These are phyloP conservation scores for Hipposideros larvatus DNA, from an alignment of 2,797 vertebrate species.

Conservation along the genomic window DNA sequence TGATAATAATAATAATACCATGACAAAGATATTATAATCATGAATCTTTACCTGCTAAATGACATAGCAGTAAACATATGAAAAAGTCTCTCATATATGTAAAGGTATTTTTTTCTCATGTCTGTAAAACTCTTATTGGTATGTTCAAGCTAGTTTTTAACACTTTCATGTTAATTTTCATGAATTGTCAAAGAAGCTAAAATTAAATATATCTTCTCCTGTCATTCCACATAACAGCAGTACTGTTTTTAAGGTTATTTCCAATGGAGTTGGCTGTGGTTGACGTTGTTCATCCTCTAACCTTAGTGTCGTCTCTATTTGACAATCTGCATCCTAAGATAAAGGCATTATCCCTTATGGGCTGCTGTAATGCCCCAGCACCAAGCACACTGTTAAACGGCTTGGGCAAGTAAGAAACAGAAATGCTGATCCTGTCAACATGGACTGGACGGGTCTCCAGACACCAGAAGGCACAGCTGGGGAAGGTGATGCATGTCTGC, in stretches of 20 bases:
- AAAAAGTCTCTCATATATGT: background rate
- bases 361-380: constrained; percentile 52
- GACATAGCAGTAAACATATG: background rate
- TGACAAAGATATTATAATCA: background rate
- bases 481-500: constrained; percentile 50
- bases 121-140: background rate
- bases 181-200: background rate
- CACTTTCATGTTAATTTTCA: background rate
- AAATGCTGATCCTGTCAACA: constrained; percentile 74
- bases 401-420: constrained; percentile 56
- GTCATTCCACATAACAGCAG: background rate
- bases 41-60: background rate
- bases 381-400: constrained; percentile 70
- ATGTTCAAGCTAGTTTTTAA: constrained; percentile 5
- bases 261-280: background rate
- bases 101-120: background rate
- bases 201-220: background rate
- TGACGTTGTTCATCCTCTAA: background rate
- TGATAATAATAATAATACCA: background rate
- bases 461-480: constrained; percentile 23
- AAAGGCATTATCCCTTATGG: constrained; percentile 76
- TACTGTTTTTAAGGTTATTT: background rate
- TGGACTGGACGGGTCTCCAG: constrained; percentile 37
- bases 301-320: background rate
- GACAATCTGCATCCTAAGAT: constrained; percentile 69